Evolutionary conservation across 2,113 vertebrate species (phyloP).

Genomic region (Antigone vipio): DNA sequence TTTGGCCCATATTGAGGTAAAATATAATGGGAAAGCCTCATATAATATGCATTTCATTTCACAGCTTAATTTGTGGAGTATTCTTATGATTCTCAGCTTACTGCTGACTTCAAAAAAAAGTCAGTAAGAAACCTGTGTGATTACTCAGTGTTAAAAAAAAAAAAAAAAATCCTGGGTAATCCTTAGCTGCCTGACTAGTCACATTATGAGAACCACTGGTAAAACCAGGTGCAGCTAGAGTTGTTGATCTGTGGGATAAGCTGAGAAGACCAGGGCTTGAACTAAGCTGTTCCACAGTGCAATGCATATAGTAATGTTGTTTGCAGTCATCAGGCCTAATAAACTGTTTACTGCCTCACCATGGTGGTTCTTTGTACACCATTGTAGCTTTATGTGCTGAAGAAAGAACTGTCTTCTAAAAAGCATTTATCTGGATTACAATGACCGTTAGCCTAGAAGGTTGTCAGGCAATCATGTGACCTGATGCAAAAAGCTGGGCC

Average conservation of each 20-base stretch:
- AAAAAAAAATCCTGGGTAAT: background rate
- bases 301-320: background rate
- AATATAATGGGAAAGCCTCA: background rate
- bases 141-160: background rate
- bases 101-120: background rate
- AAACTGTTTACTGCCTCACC: background rate
- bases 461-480: background rate
- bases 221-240: background rate
- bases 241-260: background rate
- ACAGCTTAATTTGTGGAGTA: background rate
- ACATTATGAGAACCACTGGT: background rate
- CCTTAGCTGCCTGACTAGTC: background rate
- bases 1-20: slow-evolving; percentile 82
- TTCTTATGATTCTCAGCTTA: background rate
- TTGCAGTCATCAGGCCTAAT: background rate
- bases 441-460: background rate
- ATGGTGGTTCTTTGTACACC: background rate
- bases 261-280: background rate
- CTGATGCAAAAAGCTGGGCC: background rate
- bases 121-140: background rate
- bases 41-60: background rate
- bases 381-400: background rate
- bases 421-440: background rate
- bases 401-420: background rate
- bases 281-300: background rate